Evolutionary conservation across 2,113 vertebrate species (phyloP).

Genomic region (Crotophaga sulcirostris): DNA sequence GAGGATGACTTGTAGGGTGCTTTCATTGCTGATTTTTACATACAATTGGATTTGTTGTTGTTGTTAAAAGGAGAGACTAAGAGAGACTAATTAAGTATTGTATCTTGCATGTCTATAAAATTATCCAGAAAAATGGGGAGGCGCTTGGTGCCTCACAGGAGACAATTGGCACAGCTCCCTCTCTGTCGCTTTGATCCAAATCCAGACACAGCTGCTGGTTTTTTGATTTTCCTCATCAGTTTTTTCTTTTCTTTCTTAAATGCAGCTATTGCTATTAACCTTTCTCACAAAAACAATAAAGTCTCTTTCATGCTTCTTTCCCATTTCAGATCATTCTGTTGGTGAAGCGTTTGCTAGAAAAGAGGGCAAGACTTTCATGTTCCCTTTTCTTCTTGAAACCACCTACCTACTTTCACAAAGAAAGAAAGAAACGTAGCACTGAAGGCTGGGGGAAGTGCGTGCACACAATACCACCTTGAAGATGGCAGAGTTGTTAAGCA

Average conservation of each 20-base stretch:
- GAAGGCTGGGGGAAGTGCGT: background rate
- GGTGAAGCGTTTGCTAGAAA: background rate
- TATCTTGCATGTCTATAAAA: background rate
- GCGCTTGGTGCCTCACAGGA: background rate
- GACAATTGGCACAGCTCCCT: background rate
- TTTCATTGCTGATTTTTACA: background rate
- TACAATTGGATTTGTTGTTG: background rate
- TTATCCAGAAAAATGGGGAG: background rate
- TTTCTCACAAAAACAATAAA: conserved; percentile 19
- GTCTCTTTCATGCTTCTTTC: background rate
- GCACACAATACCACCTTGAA: background rate
- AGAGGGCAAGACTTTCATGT: background rate
- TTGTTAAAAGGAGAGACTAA: too few species aligned
- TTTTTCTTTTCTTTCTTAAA: background rate
- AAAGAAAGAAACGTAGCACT: background rate
- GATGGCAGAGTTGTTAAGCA: background rate
- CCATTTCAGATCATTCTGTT: background rate
- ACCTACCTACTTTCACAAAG: background rate
- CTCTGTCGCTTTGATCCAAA: background rate
- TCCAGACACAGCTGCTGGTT: background rate
- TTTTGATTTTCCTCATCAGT: background rate
- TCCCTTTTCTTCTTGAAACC: conserved; percentile 2
- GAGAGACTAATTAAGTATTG: background rate
- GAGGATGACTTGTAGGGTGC: background rate
- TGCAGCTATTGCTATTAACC: background rate